Percentiles rank a stretch among this genome's conserved stretches.
phyloP scores from a whole-genome alignment of 2,888 invertebrate genomes.

The Cremastinae sp. region DNA sequence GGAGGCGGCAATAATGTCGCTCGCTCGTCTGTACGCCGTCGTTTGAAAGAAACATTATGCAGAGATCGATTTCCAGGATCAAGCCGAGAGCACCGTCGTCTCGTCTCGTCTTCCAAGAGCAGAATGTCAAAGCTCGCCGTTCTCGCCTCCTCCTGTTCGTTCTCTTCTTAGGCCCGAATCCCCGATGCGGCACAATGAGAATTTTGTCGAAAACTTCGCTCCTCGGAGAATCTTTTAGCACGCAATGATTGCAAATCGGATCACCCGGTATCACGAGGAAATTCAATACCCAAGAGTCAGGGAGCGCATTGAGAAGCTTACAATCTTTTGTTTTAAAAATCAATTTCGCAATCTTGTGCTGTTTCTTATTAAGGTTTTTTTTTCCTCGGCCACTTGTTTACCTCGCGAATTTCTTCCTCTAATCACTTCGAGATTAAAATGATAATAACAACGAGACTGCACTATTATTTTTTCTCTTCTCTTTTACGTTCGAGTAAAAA shows the following conservation, averaged over 20 bases:
- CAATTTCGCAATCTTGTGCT: constrained; percentile 15
- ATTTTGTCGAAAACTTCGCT: constrained; percentile 52
- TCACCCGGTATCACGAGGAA: constrained; percentile 57
- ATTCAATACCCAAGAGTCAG: constrained; percentile 18
- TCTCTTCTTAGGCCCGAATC: neutral
- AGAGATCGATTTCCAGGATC: constrained; percentile 55
- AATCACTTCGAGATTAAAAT: neutral
- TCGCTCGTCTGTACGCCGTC: constrained; percentile 37
- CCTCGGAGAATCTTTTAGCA: constrained; percentile 50
- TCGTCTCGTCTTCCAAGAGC: constrained; percentile 44
- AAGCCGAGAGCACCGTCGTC: constrained; percentile 29
- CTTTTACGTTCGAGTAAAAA: neutral
- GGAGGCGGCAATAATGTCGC: constrained; percentile 63
- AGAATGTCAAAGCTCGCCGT: constrained; percentile 41
- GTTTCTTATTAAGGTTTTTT: neutral
- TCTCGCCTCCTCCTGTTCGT: neutral
- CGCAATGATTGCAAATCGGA: constrained; percentile 62
- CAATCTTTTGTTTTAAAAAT: too few species aligned
- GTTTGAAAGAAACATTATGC: constrained; percentile 62
- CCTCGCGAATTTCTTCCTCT: too few species aligned
- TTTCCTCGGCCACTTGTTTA: too few species aligned
- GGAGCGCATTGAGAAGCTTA: too few species aligned
- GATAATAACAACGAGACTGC: too few species aligned
- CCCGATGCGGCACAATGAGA: constrained; percentile 58
- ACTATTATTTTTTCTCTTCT: neutral